These are phyloP conservation scores for Holcopasites calliopsidis DNA, from an alignment of 1,140 invertebrate species.

Conservation along the genomic window DNA sequence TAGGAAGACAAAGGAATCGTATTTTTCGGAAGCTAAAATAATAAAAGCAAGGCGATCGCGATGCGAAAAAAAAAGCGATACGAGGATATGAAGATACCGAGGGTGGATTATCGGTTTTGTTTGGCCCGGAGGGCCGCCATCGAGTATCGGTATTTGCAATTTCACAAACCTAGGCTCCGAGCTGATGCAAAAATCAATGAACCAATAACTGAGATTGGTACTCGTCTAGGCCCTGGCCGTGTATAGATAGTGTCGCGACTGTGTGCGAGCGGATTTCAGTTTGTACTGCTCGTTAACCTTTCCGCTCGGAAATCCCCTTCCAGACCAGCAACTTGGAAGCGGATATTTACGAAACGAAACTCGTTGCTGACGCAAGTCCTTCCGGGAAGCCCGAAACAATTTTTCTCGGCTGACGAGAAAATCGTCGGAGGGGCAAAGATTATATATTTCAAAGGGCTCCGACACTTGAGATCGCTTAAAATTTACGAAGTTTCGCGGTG, in stretches of 20 bases:
- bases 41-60: background rate
- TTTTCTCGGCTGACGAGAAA: too few species aligned
- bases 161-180: constrained; percentile 50
- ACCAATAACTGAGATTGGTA: constrained; percentile 65
- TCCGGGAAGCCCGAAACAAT: too few species aligned
- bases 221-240: constrained; percentile 42
- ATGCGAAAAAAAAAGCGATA: background rate
- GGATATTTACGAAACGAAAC: constrained; percentile 24
- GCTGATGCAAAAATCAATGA: constrained; percentile 69
- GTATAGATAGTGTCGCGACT: constrained; percentile 29
- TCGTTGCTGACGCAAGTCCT: background rate
- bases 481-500: constrained; percentile 58
- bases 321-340: constrained; percentile 45
- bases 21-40: background rate
- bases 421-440: background rate
- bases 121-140: constrained; percentile 58
- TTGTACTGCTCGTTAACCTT: constrained; percentile 51
- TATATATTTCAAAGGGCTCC: constrained; percentile 61
- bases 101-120: constrained; percentile 62
- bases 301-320: constrained; percentile 50
- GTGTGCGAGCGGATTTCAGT: constrained; percentile 38
- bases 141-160: constrained; percentile 67
- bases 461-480: constrained; percentile 52
- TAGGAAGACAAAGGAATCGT: background rate
- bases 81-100: constrained; percentile 48